Percentiles rank a stretch among this genome's conserved stretches.
Evolutionary conservation across 2,888 invertebrate genomes (phyloP).

Genomic region (Noctua pronuba): DNA sequence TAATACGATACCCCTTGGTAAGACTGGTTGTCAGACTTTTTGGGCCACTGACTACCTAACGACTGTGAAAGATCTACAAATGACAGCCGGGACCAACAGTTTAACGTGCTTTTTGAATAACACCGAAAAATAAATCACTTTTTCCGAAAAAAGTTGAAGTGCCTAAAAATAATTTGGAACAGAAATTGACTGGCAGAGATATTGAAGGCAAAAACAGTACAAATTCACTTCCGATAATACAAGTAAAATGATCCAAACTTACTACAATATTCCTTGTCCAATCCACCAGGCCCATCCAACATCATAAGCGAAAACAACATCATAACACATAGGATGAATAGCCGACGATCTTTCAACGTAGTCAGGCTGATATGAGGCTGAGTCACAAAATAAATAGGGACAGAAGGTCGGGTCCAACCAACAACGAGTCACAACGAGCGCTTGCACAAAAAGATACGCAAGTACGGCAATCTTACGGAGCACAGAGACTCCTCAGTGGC

Average conservation of each 20-base stretch:
- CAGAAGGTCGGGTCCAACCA: not conserved
- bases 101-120: no score
- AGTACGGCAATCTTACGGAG: not conserved
- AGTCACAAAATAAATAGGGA: not conserved
- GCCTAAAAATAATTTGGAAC: not conserved
- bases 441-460: not conserved
- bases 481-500: not conserved
- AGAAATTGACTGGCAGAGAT: not conserved
- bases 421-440: not conserved
- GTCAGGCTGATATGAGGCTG: constrained; percentile 46
- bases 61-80: no score
- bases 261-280: constrained; percentile 27
- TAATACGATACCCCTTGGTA: no score
- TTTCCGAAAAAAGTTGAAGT: not conserved
- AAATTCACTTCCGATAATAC: not conserved
- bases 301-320: constrained; percentile 59
- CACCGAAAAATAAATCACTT: not conserved
- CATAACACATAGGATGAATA: constrained; percentile 63
- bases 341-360: constrained; percentile 61
- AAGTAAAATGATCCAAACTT: constrained; percentile 17
- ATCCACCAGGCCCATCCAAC: constrained; percentile 21
- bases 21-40: no score
- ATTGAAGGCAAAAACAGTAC: not conserved
- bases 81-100: no score
- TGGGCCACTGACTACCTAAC: no score